phyloP scores from a whole-genome alignment of 1,140 invertebrate genomes.

The Lerema accius region DNA sequence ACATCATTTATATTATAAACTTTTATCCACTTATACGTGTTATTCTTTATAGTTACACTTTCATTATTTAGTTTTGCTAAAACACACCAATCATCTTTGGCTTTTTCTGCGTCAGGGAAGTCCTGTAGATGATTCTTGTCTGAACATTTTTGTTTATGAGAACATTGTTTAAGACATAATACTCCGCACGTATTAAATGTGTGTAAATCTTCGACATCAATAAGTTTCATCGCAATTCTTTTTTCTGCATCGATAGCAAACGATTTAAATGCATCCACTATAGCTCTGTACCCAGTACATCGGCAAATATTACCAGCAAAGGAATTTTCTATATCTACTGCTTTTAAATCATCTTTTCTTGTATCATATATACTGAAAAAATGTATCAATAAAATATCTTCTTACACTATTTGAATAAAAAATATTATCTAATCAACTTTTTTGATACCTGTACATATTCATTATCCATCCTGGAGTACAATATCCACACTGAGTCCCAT shows the following conservation, averaged over 20 bases:
- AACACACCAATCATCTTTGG: constrained; percentile 56
- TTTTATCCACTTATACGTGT: constrained; percentile 81
- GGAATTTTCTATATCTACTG: constrained; percentile 88
- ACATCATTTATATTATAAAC: constrained; percentile 76
- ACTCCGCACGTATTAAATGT: constrained; percentile 53
- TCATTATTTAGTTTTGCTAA: constrained; percentile 45
- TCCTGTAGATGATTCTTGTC: background rate
- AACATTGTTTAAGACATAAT: constrained; percentile 49
- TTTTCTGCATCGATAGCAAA: constrained; percentile 53
- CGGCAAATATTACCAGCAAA: constrained; percentile 93
- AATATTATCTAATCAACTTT: no score
- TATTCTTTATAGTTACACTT: constrained; percentile 46
- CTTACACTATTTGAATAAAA: background rate
- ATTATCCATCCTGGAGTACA: constrained; percentile 93
- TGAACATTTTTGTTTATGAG: constrained; percentile 36
- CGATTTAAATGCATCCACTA: constrained; percentile 87
- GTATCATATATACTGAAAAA: constrained; percentile 59
- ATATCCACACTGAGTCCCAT: constrained; percentile 93
- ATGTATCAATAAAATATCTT: background rate
- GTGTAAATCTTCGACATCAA: constrained; percentile 80
- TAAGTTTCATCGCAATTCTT: constrained; percentile 57
- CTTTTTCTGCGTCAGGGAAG: constrained; percentile 14
- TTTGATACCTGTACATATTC: constrained; percentile 94
- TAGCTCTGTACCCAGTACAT: constrained; percentile 94
- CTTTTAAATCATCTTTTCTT: constrained; percentile 80